Conservation (phyloP, 2,797 vertebrate species). For the Neostethus bicornis region DNA sequence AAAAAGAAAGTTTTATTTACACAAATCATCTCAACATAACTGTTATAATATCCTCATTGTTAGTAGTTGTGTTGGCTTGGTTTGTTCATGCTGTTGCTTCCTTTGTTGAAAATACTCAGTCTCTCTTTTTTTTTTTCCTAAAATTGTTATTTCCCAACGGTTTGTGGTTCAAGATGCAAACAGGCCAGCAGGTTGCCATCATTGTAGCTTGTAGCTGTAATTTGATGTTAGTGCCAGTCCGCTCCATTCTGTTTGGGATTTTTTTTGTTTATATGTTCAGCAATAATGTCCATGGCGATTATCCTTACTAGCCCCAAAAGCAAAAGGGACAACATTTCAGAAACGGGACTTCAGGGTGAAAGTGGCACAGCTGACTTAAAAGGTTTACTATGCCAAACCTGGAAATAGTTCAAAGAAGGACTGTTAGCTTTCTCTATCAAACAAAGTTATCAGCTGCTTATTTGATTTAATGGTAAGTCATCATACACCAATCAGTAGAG, state of each 20-base stretch:
- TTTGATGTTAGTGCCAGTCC: slow-evolving; percentile 94
- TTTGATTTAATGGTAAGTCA: slow-evolving; percentile 48
- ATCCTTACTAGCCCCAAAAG: slow-evolving; percentile 92
- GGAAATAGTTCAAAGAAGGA: slow-evolving; percentile 97
- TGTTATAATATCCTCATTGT: slow-evolving; percentile 84
- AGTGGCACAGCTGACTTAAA: slow-evolving; percentile 95
- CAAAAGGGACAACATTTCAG: slow-evolving; percentile 96
- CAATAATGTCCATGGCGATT: slow-evolving; percentile 92
- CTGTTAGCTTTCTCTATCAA: slow-evolving; percentile 84
- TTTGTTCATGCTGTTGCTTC: slow-evolving; percentile 85
- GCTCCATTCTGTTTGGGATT: slow-evolving; percentile 76
- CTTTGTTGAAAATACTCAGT: slow-evolving; percentile 78
- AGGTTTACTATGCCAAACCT: slow-evolving; percentile 97
- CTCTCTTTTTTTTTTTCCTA: slow-evolving; percentile 27
- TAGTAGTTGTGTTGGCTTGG: slow-evolving; percentile 86
- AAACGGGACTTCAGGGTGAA: slow-evolving; percentile 97
- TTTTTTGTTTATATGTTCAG: slow-evolving; percentile 79
- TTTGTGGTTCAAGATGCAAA: slow-evolving; percentile 89
- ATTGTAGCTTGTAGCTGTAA: slow-evolving; percentile 83
- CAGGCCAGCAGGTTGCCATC: slow-evolving; percentile 87
- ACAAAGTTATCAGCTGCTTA: slow-evolving; percentile 60
- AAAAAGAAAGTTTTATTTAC: slow-evolving; percentile 93
- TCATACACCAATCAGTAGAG: slow-evolving; percentile 50
- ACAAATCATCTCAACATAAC: slow-evolving; percentile 83
- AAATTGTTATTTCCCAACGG: slow-evolving; percentile 47